Evolutionary conservation across 2,113 vertebrate genomes (phyloP), one percentile per base, ranked within the genome.

Genomic region (Oxygymnocypris stewartii): DNA sequence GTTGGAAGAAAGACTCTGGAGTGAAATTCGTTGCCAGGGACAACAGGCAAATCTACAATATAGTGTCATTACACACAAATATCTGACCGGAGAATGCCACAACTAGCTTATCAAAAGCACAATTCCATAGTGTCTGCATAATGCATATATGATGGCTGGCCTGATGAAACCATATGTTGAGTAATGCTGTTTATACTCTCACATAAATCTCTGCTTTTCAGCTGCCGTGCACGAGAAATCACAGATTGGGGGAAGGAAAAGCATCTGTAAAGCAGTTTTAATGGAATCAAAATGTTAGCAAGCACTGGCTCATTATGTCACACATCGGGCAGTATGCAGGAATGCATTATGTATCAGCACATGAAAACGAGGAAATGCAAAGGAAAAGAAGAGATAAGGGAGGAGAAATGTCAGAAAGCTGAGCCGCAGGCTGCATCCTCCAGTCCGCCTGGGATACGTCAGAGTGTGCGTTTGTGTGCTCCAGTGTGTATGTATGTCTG

Each of bases 361-460:
- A 74, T 84, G 69, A 35, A 74, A 57, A 28, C 14, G 47, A 57
- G 69, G 49, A 84, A 84, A 74, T 42, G 63, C 63, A 14, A 44
- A 49, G 80, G 20, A 84, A 74, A 84, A 73, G 35, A 54, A 84
- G 69, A 74, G 67, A 84, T 74, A 84, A 74, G 69, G 82, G 65
- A 74, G 69, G 82, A 84, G 69, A 84, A 84, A 84, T 82, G 82
- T 84, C 82, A 84, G 51, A 84, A 84, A 84, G 47, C 82, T 74
- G 82, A 84, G 82, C 82, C 35, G 31, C 69, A 74, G 82, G 82
- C 82, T 74, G 78, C 79, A 63, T 82, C 85, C 79, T 82, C 79
- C 85, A 61, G 85, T 86, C 69, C 79, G 65, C 85, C 51, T 82
- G 85, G 54, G 49, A 67, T 82, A 88, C 78, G 78, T 88, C 87